Percentiles rank a stretch among this genome's conserved stretches.
These are phyloP conservation scores for Hylaeus anthracinus DNA, from an alignment of 1,140 invertebrate species.

Conservation along the genomic window DNA sequence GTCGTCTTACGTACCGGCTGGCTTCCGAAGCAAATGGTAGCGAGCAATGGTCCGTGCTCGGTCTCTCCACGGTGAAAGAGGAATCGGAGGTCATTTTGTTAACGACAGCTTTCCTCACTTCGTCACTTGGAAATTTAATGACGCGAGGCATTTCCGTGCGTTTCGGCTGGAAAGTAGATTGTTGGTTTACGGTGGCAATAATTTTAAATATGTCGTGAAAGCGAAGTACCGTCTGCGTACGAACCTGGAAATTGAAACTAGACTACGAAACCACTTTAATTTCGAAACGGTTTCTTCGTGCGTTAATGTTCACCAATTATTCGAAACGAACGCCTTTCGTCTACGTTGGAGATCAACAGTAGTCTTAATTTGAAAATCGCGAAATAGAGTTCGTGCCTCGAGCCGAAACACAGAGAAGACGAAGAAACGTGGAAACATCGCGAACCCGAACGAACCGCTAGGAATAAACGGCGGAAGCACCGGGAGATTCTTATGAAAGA, in stretches of 20 bases:
- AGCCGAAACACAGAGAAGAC: neutral
- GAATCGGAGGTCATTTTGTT: conserved; percentile 51
- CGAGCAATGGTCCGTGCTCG: conserved; percentile 57
- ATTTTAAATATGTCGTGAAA: conserved; percentile 21
- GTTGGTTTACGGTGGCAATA: conserved; percentile 22
- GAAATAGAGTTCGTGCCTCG: neutral
- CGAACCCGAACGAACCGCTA: neutral
- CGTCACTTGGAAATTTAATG: conserved; percentile 57
- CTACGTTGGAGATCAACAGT: too few species aligned
- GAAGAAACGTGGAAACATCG: neutral
- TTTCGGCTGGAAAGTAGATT: conserved; percentile 24
- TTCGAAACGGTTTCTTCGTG: neutral
- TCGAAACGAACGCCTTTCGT: too few species aligned
- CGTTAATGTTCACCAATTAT: too few species aligned
- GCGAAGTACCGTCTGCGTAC: neutral
- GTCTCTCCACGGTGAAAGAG: conserved; percentile 6
- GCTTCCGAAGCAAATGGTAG: conserved; percentile 46
- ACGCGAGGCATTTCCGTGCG: conserved; percentile 5
- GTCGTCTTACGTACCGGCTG: conserved; percentile 55
- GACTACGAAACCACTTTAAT: neutral
- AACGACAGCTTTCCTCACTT: conserved; percentile 56
- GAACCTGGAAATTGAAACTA: neutral
- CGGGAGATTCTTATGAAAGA: conserved; percentile 29
- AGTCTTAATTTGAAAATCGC: neutral
- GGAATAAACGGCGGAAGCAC: neutral